A percentile compares a stretch with the other conserved stretches of the same genome.
These are phyloP conservation scores for Clitarchus hookeri DNA, from an alignment of 2,888 invertebrate species.

Conservation along the genomic window DNA sequence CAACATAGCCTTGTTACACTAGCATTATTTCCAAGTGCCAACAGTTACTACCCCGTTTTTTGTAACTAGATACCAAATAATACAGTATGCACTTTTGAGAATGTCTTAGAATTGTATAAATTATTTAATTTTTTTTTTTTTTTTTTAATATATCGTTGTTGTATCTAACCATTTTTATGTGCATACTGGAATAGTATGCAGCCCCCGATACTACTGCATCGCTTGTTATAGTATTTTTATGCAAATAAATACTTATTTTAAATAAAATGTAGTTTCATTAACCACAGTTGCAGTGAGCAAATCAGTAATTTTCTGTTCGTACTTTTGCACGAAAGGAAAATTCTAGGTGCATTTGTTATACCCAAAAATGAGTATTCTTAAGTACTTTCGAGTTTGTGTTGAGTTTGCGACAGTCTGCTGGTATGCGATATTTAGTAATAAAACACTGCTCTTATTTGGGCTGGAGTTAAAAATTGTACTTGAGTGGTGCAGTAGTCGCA, in stretches of 20 bases:
- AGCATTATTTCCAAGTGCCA: not conserved
- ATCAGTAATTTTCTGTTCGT: no score
- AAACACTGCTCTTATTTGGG: no score
- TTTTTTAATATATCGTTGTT: not conserved
- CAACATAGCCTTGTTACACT: not conserved
- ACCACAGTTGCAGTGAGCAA: no score
- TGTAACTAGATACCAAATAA: not conserved
- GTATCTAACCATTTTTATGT: not conserved
- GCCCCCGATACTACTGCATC: not conserved
- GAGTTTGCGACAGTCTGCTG: no score
- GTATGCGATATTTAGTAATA: no score
- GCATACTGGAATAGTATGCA: not conserved
- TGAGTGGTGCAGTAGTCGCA: no score
- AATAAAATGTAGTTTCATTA: not conserved
- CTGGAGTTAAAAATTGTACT: no score
- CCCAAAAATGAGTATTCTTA: no score
- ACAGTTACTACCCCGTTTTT: not conserved
- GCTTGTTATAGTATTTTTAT: constrained; percentile 14
- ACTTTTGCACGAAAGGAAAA: no score
- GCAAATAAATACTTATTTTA: not conserved
- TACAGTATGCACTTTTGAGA: not conserved
- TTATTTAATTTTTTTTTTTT: not conserved
- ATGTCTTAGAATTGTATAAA: not conserved
- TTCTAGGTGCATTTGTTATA: no score
- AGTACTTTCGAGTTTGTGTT: no score